Conservation (phyloP, 2,113 vertebrate species). For the Nycticryphes semicollaris region DNA sequence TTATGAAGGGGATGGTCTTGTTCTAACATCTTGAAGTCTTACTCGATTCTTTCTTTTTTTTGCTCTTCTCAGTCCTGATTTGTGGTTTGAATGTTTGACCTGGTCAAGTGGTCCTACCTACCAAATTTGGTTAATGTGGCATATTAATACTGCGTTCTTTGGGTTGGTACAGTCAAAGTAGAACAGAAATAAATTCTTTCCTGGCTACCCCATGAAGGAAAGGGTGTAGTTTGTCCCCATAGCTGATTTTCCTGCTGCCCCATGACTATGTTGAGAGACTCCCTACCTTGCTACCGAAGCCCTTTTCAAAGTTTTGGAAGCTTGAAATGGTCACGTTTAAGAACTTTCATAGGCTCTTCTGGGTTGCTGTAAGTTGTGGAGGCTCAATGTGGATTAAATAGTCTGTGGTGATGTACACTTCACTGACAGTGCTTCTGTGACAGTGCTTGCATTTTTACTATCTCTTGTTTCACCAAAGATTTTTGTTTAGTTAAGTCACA, state of each 20-base stretch:
- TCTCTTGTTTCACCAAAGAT: neutral
- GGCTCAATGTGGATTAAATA: neutral
- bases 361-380: neutral
- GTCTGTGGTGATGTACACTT: neutral
- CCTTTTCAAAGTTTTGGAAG: neutral
- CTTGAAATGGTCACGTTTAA: neutral
- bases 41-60: neutral
- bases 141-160: neutral
- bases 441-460: neutral
- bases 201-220: neutral
- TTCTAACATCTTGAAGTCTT: neutral
- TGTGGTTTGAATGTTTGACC: neutral
- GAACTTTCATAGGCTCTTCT: neutral
- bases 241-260: neutral
- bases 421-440: neutral
- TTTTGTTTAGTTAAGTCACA: neutral
- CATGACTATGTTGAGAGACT: neutral
- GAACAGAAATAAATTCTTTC: neutral
- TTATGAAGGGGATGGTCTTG: neutral
- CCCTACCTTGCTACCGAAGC: neutral
- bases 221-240: neutral
- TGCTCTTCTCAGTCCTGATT: neutral
- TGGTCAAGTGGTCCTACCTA: neutral
- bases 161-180: neutral
- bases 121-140: neutral